A percentile compares a stretch with the other conserved stretches of the same genome.
Conservation (phyloP, 2,888 invertebrate genomes). For the Stenodera caucasica region DNA sequence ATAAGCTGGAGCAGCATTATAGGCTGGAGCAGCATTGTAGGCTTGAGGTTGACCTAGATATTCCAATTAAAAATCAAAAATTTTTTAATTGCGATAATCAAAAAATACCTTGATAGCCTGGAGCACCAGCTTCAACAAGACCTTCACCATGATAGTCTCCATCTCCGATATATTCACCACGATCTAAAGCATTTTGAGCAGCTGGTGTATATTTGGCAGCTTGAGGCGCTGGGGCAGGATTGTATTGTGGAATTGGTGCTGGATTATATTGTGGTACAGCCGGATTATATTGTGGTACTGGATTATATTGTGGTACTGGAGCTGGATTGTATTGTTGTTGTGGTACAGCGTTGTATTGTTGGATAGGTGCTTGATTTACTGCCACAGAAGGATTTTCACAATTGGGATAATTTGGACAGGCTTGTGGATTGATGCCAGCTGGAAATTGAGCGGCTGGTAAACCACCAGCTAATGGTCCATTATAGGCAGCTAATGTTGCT, state of each 20-base stretch:
- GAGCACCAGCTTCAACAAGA: constrained; percentile 53
- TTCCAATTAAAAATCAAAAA: not conserved
- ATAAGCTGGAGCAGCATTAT: constrained; percentile 36
- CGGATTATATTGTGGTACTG: constrained; percentile 39
- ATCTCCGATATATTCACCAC: constrained; percentile 52
- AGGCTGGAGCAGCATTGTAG: constrained; percentile 31
- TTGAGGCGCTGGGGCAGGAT: constrained; percentile 41
- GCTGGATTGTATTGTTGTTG: constrained; percentile 42
- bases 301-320: constrained; percentile 35
- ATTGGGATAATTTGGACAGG: constrained; percentile 55
- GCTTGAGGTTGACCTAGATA: constrained; percentile 26
- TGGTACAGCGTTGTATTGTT: constrained; percentile 27
- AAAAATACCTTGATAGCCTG: constrained; percentile 26
- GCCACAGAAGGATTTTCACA: constrained; percentile 53
- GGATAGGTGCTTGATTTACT: constrained; percentile 42
- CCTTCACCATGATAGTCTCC: constrained; percentile 57
- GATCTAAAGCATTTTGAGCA: constrained; percentile 47
- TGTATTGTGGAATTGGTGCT: constrained; percentile 31
- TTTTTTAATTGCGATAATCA: not conserved
- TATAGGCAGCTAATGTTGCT: constrained; percentile 48
- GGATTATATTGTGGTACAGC: constrained; percentile 30
- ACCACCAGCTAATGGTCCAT: constrained; percentile 54
- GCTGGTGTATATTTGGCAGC: constrained; percentile 36
- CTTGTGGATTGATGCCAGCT: constrained; percentile 54
- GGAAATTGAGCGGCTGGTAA: constrained; percentile 51